Evolutionary conservation across 1,140 invertebrate species (phyloP).

Genomic region (Anadara kagoshimensis): DNA sequence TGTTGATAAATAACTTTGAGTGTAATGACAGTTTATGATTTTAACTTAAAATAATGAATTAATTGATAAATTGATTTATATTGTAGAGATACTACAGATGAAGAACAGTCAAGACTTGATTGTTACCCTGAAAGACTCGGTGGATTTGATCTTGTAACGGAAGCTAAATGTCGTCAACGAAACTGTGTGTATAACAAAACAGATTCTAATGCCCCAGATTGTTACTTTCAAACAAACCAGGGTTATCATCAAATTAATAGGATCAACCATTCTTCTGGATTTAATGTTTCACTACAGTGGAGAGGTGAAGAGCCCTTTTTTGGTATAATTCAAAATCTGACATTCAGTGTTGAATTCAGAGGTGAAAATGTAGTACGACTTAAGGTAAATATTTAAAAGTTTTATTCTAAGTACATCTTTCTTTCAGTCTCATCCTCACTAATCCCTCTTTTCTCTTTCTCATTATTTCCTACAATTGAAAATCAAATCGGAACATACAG

Average conservation of each 20-base stretch:
- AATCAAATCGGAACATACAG: too few species aligned
- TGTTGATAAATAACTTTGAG: not conserved
- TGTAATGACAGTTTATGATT: not conserved
- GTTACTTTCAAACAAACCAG: slow-evolving; percentile 45
- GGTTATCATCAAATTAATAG: slow-evolving; percentile 42
- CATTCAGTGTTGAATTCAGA: slow-evolving; percentile 48
- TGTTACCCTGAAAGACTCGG: slow-evolving; percentile 55
- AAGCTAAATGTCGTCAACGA: slow-evolving; percentile 44
- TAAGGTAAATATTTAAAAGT: slow-evolving; percentile 35
- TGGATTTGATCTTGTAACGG: slow-evolving; percentile 35
- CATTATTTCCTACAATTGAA: too few species aligned
- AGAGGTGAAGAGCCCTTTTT: slow-evolving; percentile 24
- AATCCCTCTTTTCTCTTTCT: too few species aligned
- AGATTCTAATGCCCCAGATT: slow-evolving; percentile 40
- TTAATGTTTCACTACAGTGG: slow-evolving; percentile 24
- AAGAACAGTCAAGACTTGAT: slow-evolving; percentile 41
- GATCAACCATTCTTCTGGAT: slow-evolving; percentile 37
- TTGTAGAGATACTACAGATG: slow-evolving; percentile 3
- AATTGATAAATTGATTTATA: not conserved
- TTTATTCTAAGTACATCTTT: not conserved
- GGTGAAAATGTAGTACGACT: slow-evolving; percentile 45
- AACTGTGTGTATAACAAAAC: slow-evolving; percentile 43
- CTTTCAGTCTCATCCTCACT: too few species aligned
- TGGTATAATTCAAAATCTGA: slow-evolving; percentile 34
- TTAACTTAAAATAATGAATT: not conserved